Conservation (phyloP, 2,113 vertebrate genomes). For the Tretioscincus oriximinensis region DNA sequence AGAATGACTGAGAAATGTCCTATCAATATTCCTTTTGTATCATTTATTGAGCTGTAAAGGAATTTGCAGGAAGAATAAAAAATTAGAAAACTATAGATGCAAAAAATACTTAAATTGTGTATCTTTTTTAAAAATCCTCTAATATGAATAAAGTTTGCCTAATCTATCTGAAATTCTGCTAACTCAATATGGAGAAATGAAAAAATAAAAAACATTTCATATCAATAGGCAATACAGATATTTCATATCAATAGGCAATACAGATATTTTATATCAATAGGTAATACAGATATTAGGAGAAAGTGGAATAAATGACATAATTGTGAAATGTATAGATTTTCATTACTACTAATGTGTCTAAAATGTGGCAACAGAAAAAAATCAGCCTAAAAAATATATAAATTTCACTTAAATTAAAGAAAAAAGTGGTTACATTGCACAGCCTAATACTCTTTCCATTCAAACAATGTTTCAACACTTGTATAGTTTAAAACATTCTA, state of each 20-base stretch:
- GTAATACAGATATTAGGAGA: too few relatives aligned
- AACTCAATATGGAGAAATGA: background rate
- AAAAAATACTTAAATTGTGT: background rate
- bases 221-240: too few relatives aligned
- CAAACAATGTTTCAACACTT: background rate
- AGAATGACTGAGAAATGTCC: background rate
- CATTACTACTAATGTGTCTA: too few relatives aligned
- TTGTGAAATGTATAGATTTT: too few relatives aligned
- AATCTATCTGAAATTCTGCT: background rate
- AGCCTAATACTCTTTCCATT: background rate
- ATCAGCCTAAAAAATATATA: background rate
- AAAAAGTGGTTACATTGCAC: background rate
- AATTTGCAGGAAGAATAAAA: background rate
- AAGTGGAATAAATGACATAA: too few relatives aligned
- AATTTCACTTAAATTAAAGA: background rate
- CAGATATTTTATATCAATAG: too few relatives aligned
- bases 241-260: too few relatives aligned
- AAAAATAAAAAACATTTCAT: too few relatives aligned
- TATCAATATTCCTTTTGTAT: background rate
- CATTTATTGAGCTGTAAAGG: background rate
- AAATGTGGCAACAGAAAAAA: too few relatives aligned
- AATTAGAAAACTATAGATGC: background rate
- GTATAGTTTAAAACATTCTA: background rate
- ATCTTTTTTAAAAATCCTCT: background rate
- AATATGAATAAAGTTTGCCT: background rate